Percentiles rank a stretch among this genome's conserved stretches.
Conservation (phyloP, 2,113 vertebrate species). For the Mastomys coucha region DNA sequence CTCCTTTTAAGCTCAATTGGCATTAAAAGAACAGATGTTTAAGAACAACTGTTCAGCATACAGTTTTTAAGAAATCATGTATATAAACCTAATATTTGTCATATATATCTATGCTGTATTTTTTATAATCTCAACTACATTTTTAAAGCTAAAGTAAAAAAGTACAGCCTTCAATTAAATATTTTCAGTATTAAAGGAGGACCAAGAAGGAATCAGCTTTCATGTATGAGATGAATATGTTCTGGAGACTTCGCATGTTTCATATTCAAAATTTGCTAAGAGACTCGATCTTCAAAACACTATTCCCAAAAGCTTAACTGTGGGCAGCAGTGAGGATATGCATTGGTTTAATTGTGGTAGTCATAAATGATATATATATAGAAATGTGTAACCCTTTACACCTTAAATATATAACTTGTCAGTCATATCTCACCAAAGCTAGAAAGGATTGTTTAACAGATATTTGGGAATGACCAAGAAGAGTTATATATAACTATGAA, state of each 20-base stretch:
- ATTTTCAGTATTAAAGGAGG: not conserved
- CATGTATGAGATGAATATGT: not conserved
- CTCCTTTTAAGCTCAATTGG: slow-evolving; percentile 19
- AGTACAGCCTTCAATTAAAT: not conserved
- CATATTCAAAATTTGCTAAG: not conserved
- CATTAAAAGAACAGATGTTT: slow-evolving; percentile 27
- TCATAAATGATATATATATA: not conserved
- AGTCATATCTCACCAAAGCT: not conserved
- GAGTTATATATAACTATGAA: not conserved
- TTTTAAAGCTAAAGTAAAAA: not conserved
- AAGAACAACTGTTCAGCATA: slow-evolving; percentile 7
- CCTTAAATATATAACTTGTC: not conserved
- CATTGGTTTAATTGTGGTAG: not conserved
- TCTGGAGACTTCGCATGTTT: not conserved
- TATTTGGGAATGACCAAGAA: not conserved
- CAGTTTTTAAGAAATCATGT: not conserved
- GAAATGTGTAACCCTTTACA: not conserved
- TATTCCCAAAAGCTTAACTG: not conserved
- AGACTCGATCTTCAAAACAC: not conserved
- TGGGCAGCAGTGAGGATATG: not conserved
- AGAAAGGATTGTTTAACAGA: not conserved
- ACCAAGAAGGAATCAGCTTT: not conserved
- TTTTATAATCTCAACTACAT: not conserved
- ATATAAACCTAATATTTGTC: not conserved
- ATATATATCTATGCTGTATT: not conserved